Conservation (phyloP, 1,140 invertebrate species). For the Lasioglossum albipes region DNA sequence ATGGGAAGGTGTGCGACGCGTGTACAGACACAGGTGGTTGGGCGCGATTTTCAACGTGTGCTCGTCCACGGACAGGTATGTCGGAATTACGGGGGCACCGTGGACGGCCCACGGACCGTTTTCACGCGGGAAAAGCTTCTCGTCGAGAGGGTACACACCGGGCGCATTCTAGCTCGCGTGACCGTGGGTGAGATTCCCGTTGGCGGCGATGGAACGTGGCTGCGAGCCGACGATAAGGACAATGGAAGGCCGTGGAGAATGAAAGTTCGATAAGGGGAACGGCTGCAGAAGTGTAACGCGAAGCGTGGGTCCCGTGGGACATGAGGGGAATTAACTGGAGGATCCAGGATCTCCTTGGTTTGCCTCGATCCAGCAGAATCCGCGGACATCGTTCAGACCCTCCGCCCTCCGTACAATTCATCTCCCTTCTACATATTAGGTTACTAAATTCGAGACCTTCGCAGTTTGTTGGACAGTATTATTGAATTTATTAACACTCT, state of each 20-base stretch:
- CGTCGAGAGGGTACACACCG: neutral
- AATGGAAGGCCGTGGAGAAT: slow-evolving; percentile 23
- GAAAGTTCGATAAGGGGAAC: neutral
- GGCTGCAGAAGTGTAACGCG: neutral
- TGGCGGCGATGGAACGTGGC: neutral
- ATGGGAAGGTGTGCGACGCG: neutral
- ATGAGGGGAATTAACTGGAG: no score
- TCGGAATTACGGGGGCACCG: slow-evolving; percentile 30
- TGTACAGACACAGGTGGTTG: slow-evolving; percentile 15
- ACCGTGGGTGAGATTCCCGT: neutral
- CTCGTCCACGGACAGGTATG: slow-evolving; percentile 12
- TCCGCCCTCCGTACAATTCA: no score
- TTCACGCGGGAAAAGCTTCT: slow-evolving; percentile 34
- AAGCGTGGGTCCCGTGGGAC: no score
- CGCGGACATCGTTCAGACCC: no score
- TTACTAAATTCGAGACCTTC: no score
- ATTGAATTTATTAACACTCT: no score
- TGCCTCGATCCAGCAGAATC: no score
- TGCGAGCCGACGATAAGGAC: neutral
- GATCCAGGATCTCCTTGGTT: no score
- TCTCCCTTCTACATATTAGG: no score
- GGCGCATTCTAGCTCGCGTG: neutral
- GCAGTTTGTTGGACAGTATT: no score
- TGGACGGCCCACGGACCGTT: slow-evolving; percentile 8
- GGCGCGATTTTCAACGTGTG: slow-evolving; percentile 1